A percentile compares a stretch with the other conserved stretches of the same genome.
phyloP scores from a whole-genome alignment of 2,797 vertebrate species.

The Chaenodraco wilsoni region DNA sequence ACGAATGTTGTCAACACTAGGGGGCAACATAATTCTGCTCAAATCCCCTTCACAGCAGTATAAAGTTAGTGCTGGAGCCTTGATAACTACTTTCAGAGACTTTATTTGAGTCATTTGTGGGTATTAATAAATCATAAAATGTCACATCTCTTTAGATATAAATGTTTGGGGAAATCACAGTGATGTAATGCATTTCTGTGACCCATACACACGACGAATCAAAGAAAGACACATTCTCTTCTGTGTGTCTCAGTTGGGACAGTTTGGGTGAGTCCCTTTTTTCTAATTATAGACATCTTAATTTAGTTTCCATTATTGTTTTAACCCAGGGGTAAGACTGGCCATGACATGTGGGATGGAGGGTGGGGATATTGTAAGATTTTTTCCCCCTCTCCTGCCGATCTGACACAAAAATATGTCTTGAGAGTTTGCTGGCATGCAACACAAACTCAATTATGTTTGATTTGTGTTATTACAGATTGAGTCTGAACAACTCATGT shows the following conservation, averaged over 20 bases:
- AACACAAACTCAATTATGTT: too few species aligned
- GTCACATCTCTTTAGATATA: slow-evolving; percentile 43
- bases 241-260: background rate
- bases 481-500: too few species aligned
- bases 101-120: slow-evolving; percentile 57
- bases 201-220: background rate
- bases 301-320: background rate
- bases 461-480: too few species aligned
- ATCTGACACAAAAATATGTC: background rate
- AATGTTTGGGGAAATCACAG: background rate
- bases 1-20: slow-evolving; percentile 65
- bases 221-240: background rate
- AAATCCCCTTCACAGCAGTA: slow-evolving; percentile 8
- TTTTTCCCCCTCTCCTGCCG: too few species aligned
- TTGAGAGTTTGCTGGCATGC: background rate
- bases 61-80: slow-evolving; percentile 13
- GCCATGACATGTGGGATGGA: background rate
- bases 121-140: slow-evolving; percentile 61
- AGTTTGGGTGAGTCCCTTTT: background rate
- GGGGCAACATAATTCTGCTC: slow-evolving; percentile 76
- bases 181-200: slow-evolving; percentile 1
- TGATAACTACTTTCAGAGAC: slow-evolving; percentile 58
- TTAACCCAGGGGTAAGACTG: background rate
- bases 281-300: background rate
- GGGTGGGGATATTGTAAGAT: background rate